These are phyloP conservation scores for Anas capensis DNA, from an alignment of 2,797 vertebrate genomes.

Conservation along the genomic window DNA sequence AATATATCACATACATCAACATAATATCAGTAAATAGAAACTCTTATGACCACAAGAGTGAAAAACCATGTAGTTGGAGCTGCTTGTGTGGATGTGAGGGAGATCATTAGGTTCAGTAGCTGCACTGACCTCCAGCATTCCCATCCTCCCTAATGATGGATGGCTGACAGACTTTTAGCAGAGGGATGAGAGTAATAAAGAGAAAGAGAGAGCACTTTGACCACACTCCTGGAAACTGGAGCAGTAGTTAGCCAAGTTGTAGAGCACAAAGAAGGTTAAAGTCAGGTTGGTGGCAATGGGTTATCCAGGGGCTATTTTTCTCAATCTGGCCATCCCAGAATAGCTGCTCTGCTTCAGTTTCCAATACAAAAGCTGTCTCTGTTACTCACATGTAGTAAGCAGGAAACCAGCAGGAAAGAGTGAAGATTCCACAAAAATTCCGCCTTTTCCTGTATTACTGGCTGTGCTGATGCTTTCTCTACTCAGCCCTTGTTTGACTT, in stretches of 20 bases:
- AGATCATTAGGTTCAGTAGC: fast-evolving
- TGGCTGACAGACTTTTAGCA: background rate
- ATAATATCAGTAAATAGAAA: background rate
- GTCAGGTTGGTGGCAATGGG: background rate
- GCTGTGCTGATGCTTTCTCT: conserved; percentile 10
- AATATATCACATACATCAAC: background rate
- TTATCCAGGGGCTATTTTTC: background rate
- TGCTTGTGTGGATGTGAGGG: background rate
- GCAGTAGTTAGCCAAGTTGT: background rate
- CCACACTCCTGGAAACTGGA: background rate
- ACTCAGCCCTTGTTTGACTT: conserved; percentile 50
- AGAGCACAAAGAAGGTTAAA: background rate
- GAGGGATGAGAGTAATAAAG: background rate
- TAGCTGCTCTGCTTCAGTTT: background rate
- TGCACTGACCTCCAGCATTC: fast-evolving
- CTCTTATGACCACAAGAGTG: background rate
- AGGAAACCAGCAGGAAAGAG: conserved; percentile 63
- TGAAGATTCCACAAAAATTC: conserved; percentile 69
- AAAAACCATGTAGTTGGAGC: background rate
- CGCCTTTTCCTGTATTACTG: conserved; percentile 44
- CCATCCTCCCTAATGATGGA: background rate
- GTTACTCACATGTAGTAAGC: conserved; percentile 41
- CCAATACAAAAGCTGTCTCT: conserved; percentile 51
- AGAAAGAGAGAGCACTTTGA: background rate
- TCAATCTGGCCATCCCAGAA: background rate